Base-by-base conservation (phyloP, 2,888 invertebrate genomes). In the Charanyca ferruginea region DNA sequence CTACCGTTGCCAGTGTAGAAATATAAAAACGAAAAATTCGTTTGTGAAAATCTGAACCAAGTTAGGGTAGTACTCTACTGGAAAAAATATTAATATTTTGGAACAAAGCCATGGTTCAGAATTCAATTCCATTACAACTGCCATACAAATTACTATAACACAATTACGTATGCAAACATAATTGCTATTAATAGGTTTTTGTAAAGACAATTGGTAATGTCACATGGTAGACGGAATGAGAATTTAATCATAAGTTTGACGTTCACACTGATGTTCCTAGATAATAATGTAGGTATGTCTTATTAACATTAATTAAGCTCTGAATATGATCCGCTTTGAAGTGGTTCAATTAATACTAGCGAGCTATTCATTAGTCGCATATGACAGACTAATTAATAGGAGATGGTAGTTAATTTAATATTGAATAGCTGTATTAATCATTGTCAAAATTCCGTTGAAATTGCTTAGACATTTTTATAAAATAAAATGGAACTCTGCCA, bases 301-400 rank as follows among this genome's bases (percentile, higher is more conserved):
- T 38, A 53, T 62, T 69, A 76, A 70, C 58, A 58, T 70, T 47
- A 68, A 72, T 75, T 70, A 70, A 54, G 41, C 22, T 54, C 18
- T 13, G 41, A 41, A 35, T 32, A 41, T 62, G 62, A 42, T 54
- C 28, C 41, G 35, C 57, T 70, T 63, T 63, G 71, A 58, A 22
- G 13, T 23, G 55, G 16, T 49, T n/a, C 13, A 59, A 42, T 23
- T 53, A 68, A 68, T 74, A n/a, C 7, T n/a, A 28, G 35, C 25
- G 13, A 45, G 18, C 38, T 57, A 57, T 55, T 75, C 20, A 61
- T 70, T 45, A 57, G 22, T 25, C 9, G 11, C 8, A 45, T 45
- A 45, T 76, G 45, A 47, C 52, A 45, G 1, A 47, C 22, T 72
- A 44, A 75, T 75, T 68, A 61, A 53, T 74, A 55, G 25, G 9